phyloP scores from a whole-genome alignment of 1,140 invertebrate species.

The Macrosteles quadrilineatus region DNA sequence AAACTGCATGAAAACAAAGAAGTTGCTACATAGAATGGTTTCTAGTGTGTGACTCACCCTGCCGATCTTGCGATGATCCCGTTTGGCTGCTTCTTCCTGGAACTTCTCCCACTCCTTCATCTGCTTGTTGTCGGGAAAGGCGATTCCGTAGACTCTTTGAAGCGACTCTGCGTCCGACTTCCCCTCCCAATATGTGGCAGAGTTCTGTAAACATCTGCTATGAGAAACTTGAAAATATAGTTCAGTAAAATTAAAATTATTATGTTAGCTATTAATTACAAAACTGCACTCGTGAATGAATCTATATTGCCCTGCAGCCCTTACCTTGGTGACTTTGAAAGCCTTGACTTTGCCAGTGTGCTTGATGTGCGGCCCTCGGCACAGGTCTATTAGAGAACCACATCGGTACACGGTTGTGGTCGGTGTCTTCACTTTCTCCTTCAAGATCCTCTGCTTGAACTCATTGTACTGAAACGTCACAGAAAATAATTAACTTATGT shows the following conservation, averaged over 20 bases:
- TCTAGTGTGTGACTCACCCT: constrained; percentile 58
- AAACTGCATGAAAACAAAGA: too few relatives aligned
- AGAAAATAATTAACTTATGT: too few relatives aligned
- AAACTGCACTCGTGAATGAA: too few relatives aligned
- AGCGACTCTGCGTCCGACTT: constrained; percentile 91
- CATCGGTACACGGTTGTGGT: constrained; percentile 97
- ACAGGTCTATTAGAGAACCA: constrained; percentile 96
- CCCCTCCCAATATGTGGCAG: constrained; percentile 97
- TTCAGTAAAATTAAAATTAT: too few relatives aligned
- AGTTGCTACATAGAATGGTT: too few relatives aligned
- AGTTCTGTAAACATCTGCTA: constrained; percentile 59
- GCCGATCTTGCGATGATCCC: constrained; percentile 96
- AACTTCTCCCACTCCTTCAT: constrained; percentile 98
- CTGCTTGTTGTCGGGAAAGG: constrained; percentile 95
- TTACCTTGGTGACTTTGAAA: constrained; percentile 86
- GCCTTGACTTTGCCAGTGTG: constrained; percentile 98
- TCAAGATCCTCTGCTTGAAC: constrained; percentile 96
- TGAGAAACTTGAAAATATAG: too few relatives aligned
- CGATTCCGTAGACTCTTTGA: constrained; percentile 97
- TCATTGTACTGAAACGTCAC: constrained; percentile 72
- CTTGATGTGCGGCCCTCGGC: constrained; percentile 94
- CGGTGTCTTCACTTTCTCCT: constrained; percentile 91
- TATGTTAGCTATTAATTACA: too few relatives aligned
- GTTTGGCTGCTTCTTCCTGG: constrained; percentile 97
- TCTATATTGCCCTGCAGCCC: too few relatives aligned